Conservation (phyloP, 2,888 invertebrate species). For the Trissolcus brochymenae region DNA sequence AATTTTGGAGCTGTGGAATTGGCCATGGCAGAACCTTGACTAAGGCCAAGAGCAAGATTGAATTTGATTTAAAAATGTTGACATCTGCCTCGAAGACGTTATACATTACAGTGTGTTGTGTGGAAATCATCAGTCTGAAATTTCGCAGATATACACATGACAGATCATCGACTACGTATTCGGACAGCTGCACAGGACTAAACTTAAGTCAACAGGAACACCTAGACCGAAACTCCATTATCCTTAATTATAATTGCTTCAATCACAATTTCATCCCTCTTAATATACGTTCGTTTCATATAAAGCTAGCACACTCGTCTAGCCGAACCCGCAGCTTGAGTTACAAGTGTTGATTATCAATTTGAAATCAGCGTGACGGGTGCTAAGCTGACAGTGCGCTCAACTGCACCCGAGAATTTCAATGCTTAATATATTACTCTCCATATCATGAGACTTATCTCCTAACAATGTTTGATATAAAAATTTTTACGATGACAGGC, state of each 20-base stretch:
- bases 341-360: conserved; percentile 65
- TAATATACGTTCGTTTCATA: conserved; percentile 54
- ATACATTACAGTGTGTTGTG: not conserved
- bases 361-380: conserved; percentile 63
- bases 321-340: conserved; percentile 53
- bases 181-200: conserved; percentile 64
- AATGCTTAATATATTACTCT: conserved; percentile 39
- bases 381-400: conserved; percentile 43
- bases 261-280: conserved; percentile 70
- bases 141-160: conserved; percentile 37
- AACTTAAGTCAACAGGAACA: conserved; percentile 64
- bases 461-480: not conserved
- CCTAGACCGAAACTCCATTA: conserved; percentile 72
- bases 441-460: conserved; percentile 25
- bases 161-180: conserved; percentile 58
- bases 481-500: conserved; percentile 11
- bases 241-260: conserved; percentile 75
- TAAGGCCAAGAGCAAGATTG: too few species aligned
- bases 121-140: conserved; percentile 4
- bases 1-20: too few species aligned
- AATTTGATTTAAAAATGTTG: too few species aligned
- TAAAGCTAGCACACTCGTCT: conserved; percentile 41
- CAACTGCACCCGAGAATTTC: conserved; percentile 37
- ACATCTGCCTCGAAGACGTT: too few species aligned
- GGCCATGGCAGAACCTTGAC: too few species aligned